Base-by-base conservation (phyloP, 2,797 vertebrate species). In the Bufotes viridis region DNA sequence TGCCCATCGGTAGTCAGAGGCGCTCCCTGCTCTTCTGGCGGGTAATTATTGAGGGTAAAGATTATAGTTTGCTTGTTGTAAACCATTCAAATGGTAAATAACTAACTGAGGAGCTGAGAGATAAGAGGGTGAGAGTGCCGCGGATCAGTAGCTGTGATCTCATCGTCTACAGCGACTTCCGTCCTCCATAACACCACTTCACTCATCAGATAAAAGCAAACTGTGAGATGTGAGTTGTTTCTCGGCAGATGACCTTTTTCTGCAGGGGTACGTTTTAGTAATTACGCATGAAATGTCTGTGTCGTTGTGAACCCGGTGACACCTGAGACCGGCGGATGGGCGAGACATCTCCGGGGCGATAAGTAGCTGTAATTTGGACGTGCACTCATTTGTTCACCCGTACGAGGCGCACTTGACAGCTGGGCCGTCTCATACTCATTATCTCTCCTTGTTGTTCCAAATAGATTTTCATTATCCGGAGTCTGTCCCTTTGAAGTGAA, bases 361-460 rank as follows among this genome's bases (percentile, higher is more conserved):
- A 55, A 85, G 57, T 85, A 60, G 24, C 24, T 85, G 42, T 55
- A 55, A 78, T 83, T 67, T 82, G 60, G n/a, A 18, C n/a, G 65
- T 26, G 18, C 74, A 57, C n/a, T 34, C 26, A 61, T 76, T 75
- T 69, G 20, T 57, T 63, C 82, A 34, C 75, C 24, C 15, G 53
- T 57, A 49, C 7, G 22, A 65, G 72, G 22, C 42, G 22, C 60
- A 57, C 55, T 51, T 78, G 81, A 79, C 81, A 84, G 87, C 74
- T 79, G 81, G 78, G 42, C 26, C 49, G 49, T 63, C 75, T 84
- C 87, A 51, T n/a, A 78, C 61, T 87, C 81, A 75, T 87, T 84
- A 87, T 82, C 80, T 82, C 55, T 26, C 9, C 3, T 65, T 26
- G 55, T 78, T 67, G 49, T 87, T 76, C 86, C 80, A 82, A 82